Conservation (phyloP, 2,113 vertebrate genomes). For the Naja naja region DNA sequence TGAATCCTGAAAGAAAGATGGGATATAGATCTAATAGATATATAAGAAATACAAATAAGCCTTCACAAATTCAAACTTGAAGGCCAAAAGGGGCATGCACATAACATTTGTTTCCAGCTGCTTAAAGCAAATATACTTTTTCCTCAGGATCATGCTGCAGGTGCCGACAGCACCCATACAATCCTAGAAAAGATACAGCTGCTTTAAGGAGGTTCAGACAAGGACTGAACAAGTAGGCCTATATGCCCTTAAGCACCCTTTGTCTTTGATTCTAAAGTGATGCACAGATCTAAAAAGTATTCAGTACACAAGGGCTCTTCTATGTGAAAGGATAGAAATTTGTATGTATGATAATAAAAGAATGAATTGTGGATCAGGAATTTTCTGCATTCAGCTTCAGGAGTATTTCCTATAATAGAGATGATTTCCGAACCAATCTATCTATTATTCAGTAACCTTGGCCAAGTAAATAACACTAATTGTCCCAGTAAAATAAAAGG, state of each 20-base stretch:
- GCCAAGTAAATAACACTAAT: not conserved
- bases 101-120: not conserved
- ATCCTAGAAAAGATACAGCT: not conserved
- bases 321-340: no score
- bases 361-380: not conserved
- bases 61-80: not conserved
- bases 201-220: not conserved
- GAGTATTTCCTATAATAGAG: not conserved
- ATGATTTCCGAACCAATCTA: not conserved
- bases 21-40: not conserved
- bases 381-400: not conserved
- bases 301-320: not conserved
- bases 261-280: not conserved
- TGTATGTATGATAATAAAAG: not conserved
- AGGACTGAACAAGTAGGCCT: not conserved
- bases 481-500: not conserved
- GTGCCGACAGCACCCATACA: not conserved
- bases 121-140: not conserved
- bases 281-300: not conserved
- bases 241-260: not conserved
- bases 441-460: not conserved
- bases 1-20: not conserved
- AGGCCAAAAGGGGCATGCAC: not conserved
- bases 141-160: not conserved
- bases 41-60: not conserved